Percentiles rank a stretch among this genome's conserved stretches.
Conservation (phyloP, 53 echinoderm and acorn worm species). For the Astropecten irregularis region DNA sequence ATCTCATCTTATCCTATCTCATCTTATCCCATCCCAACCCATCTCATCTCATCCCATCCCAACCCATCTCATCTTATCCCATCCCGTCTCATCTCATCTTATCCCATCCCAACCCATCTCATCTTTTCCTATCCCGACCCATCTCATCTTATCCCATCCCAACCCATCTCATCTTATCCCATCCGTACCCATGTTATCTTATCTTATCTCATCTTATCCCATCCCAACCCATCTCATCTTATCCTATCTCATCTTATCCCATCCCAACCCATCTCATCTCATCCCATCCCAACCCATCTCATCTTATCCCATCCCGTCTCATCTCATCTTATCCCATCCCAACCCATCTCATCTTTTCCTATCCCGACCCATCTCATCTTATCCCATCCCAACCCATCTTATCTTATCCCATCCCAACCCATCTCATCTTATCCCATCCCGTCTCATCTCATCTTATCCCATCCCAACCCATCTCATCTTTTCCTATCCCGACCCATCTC, state of each 20-base stretch:
- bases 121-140: background rate
- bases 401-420: too few relatives aligned
- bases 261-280: conserved; percentile 21
- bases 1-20: background rate
- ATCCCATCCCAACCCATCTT: too few relatives aligned
- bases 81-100: conserved; percentile 6
- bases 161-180: conserved; percentile 13
- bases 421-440: too few relatives aligned
- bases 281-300: conserved; percentile 32
- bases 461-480: too few relatives aligned
- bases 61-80: conserved; percentile 39
- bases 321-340: too few relatives aligned
- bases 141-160: conserved; percentile 4
- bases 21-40: conserved; percentile 3
- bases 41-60: conserved; percentile 32
- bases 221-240: background rate
- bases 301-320: too few relatives aligned
- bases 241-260: background rate
- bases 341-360: too few relatives aligned
- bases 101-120: background rate
- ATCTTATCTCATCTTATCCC: background rate
- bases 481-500: too few relatives aligned
- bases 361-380: too few relatives aligned
- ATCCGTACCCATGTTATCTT: background rate
- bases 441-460: too few relatives aligned